Conservation (phyloP, 2,888 invertebrate species). For the Metacarcinus magister region DNA sequence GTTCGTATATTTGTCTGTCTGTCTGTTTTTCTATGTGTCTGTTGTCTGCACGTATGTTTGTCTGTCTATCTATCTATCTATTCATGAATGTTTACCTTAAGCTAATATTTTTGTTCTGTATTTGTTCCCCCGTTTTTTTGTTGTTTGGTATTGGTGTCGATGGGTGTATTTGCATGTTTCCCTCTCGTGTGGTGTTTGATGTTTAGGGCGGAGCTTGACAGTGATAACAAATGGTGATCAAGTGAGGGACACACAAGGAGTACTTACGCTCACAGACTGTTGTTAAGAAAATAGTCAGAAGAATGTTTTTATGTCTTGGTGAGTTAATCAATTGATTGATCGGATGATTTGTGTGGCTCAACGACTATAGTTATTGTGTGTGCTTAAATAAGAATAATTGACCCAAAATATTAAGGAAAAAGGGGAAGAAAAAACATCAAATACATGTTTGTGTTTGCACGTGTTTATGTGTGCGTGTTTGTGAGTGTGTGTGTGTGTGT, state of each 20-base stretch:
- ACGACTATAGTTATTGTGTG: too few relatives aligned
- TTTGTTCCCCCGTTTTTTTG: neutral
- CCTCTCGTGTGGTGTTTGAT: neutral
- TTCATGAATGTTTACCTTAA: too few relatives aligned
- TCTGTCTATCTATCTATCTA: neutral
- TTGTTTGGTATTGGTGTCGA: neutral
- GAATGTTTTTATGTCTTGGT: too few relatives aligned
- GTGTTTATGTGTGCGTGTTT: too few relatives aligned
- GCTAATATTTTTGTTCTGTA: neutral
- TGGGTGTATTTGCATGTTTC: neutral
- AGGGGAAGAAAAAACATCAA: too few relatives aligned
- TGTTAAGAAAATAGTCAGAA: neutral
- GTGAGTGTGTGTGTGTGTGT: too few relatives aligned
- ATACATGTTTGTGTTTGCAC: too few relatives aligned
- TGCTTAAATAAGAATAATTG: too few relatives aligned
- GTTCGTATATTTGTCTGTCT: neutral
- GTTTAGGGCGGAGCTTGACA: neutral
- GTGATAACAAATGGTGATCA: neutral
- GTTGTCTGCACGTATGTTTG: neutral
- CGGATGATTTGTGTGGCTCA: too few relatives aligned
- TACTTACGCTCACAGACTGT: neutral
- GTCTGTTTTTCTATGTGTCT: neutral
- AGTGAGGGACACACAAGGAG: neutral
- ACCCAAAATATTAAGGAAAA: too few relatives aligned
- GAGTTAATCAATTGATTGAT: too few relatives aligned